These are phyloP conservation scores for Apis laboriosa DNA, from an alignment of 1,140 invertebrate species.

Conservation along the genomic window DNA sequence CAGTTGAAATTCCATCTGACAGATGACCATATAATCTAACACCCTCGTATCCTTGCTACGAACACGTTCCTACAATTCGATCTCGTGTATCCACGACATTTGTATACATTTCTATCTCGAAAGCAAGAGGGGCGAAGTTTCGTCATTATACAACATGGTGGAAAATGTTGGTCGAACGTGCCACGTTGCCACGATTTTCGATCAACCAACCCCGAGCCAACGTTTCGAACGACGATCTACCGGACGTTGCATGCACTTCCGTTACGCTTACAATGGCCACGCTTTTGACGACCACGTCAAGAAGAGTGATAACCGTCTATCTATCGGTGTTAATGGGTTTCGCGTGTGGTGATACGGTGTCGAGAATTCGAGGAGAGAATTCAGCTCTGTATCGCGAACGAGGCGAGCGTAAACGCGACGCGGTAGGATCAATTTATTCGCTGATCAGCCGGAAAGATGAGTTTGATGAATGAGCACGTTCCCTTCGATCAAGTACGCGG, in stretches of 20 bases:
- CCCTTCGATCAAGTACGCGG: background rate
- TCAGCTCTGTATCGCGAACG: background rate
- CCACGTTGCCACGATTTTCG: constrained; percentile 8
- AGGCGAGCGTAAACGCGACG: constrained; percentile 5
- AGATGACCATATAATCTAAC: too few relatives aligned
- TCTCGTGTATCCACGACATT: too few relatives aligned
- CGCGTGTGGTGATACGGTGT: constrained; percentile 8
- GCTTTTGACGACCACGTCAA: background rate
- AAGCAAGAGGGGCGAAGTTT: background rate
- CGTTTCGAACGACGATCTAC: constrained; percentile 4
- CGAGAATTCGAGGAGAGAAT: background rate
- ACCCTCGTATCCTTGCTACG: too few relatives aligned
- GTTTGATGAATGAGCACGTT: constrained; percentile 24
- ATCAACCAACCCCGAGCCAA: background rate
- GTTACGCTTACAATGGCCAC: background rate
- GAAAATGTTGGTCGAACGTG: background rate
- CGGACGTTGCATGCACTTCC: background rate
- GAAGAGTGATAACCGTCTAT: constrained; percentile 8
- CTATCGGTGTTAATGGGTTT: background rate
- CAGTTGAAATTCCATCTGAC: too few relatives aligned
- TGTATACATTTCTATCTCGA: background rate
- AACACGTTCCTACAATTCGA: too few relatives aligned
- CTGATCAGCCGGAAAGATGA: constrained; percentile 6
- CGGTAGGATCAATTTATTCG: constrained; percentile 12
- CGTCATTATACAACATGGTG: constrained; percentile 9